A percentile compares a stretch with the other conserved stretches of the same genome.
phyloP scores from a whole-genome alignment of 2,888 invertebrate species.

The Branchinecta sandiegonensis region DNA sequence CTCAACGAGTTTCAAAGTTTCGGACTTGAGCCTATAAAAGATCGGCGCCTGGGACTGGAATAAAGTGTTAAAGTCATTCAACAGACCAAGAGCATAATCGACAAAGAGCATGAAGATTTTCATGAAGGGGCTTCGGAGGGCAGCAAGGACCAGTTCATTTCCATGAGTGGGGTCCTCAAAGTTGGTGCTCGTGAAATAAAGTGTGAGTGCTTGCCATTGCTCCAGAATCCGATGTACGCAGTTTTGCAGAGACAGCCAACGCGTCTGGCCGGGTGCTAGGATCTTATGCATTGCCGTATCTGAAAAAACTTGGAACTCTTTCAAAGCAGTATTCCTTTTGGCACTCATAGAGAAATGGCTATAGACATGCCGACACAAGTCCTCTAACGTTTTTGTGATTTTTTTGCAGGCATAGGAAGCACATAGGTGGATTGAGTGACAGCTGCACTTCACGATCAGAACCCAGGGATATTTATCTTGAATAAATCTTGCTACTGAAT shows the following conservation, averaged over 20 bases:
- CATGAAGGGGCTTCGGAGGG: too few species aligned
- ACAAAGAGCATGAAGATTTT: too few species aligned
- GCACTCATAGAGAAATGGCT: not conserved
- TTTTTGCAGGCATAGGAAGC: not conserved
- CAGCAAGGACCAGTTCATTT: too few species aligned
- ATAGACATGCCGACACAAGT: not conserved
- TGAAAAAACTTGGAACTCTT: not conserved
- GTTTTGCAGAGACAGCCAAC: not conserved
- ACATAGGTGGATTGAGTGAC: not conserved
- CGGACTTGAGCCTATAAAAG: too few species aligned
- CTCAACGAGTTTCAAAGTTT: not conserved
- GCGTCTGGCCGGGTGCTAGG: not conserved
- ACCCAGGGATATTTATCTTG: conserved; percentile 17
- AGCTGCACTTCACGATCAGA: conserved; percentile 16
- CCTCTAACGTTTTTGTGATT: not conserved
- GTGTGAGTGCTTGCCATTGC: too few species aligned
- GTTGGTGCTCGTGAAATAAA: too few species aligned
- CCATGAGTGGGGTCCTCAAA: too few species aligned
- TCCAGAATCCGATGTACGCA: too few species aligned
- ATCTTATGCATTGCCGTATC: not conserved
- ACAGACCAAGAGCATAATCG: too few species aligned
- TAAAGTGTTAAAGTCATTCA: too few species aligned
- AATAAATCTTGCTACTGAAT: conserved; percentile 3
- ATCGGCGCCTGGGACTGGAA: too few species aligned
- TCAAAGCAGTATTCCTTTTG: not conserved